Conservation (phyloP, 2,888 invertebrate genomes). For the Tinea pellionella region DNA sequence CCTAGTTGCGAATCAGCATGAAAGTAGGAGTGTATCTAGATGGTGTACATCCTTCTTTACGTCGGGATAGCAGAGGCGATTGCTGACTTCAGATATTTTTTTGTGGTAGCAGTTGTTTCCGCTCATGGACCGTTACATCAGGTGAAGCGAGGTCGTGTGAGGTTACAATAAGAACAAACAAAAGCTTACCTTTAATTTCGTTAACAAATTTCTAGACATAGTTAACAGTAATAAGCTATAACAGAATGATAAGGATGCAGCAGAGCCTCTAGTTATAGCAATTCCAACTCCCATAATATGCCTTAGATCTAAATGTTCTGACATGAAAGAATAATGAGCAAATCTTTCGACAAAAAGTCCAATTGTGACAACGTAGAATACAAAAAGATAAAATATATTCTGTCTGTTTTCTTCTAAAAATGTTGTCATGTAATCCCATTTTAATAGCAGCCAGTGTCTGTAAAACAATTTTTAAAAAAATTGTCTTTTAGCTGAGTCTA, state of each 20-base stretch:
- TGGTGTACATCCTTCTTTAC: no score
- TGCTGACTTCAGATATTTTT: no score
- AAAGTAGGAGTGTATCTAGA: no score
- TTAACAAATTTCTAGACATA: constrained; percentile 92
- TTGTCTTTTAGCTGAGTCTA: no score
- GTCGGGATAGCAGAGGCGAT: no score
- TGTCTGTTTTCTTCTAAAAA: constrained; percentile 96
- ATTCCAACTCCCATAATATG: constrained; percentile 98
- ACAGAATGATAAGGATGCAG: constrained; percentile 94
- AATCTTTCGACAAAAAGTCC: constrained; percentile 95
- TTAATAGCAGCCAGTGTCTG: constrained; percentile 78
- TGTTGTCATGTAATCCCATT: constrained; percentile 89
- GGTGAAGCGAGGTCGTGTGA: no score
- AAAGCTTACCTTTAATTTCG: constrained; percentile 82
- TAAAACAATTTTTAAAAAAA: constrained; percentile 22
- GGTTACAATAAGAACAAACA: no score
- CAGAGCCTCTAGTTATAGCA: constrained; percentile 93
- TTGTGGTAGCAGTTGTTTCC: no score
- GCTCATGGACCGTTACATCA: no score
- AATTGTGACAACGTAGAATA: constrained; percentile 94
- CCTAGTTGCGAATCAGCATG: no score
- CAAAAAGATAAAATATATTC: constrained; percentile 93
- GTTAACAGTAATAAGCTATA: constrained; percentile 91
- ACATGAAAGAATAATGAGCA: constrained; percentile 96
- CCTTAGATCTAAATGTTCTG: constrained; percentile 92